Conservation (phyloP, 2,888 invertebrate genomes). For the Tetropium fuscum region DNA sequence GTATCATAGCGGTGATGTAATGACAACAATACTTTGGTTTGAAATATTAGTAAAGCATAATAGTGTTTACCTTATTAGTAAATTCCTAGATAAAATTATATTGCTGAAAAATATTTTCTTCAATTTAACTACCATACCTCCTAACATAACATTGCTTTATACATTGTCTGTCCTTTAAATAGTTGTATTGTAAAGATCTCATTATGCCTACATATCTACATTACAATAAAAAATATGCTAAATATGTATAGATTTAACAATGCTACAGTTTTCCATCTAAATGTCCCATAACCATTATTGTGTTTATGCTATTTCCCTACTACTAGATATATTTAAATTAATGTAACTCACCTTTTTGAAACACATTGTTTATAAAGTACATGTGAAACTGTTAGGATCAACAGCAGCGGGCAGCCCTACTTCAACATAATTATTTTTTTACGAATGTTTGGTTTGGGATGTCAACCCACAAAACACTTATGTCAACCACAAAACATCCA, state of each 20-base stretch:
- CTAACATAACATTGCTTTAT: neutral
- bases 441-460: too few relatives aligned
- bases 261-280: slow-evolving; percentile 17
- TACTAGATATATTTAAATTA: neutral
- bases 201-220: slow-evolving; percentile 19
- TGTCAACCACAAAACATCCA: too few relatives aligned
- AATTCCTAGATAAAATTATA: slow-evolving; percentile 6
- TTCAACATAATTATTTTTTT: neutral
- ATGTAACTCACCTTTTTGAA: slow-evolving; percentile 13
- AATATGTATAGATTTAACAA: slow-evolving; percentile 16
- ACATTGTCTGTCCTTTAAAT: slow-evolving; percentile 3
- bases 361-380: slow-evolving; percentile 5
- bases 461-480: too few relatives aligned
- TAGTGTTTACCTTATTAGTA: slow-evolving; percentile 9
- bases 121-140: neutral
- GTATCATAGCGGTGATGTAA: too few relatives aligned
- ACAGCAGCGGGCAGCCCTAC: too few relatives aligned
- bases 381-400: too few relatives aligned
- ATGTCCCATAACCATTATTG: slow-evolving; percentile 20
- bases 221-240: slow-evolving; percentile 17
- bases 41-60: neutral
- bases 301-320: neutral
- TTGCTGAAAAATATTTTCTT: neutral
- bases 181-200: slow-evolving; percentile 1
- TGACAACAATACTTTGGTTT: too few relatives aligned